Conservation (phyloP, 2,113 vertebrate genomes). For the Empidonax traillii region DNA sequence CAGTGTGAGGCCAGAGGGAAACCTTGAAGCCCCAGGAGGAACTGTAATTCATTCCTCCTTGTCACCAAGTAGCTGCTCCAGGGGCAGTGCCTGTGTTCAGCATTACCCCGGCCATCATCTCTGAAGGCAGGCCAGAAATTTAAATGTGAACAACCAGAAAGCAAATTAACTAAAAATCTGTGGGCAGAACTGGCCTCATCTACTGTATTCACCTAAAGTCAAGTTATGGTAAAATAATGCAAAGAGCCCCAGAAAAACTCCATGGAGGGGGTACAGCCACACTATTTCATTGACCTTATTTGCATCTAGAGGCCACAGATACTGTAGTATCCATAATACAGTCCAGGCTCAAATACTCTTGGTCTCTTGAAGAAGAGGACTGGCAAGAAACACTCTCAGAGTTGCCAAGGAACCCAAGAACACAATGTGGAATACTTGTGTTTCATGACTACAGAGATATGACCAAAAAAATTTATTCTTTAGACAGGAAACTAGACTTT, state of each 20-base stretch:
- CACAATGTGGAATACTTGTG: background rate
- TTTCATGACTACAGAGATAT: background rate
- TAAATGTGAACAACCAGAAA: background rate
- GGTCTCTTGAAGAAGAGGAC: background rate
- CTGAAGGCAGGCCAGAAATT: background rate
- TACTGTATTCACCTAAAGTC: background rate
- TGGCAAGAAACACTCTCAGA: background rate
- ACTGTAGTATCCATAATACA: background rate
- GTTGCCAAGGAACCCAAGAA: background rate
- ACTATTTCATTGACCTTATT: background rate
- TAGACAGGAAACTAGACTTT: background rate
- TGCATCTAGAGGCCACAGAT: background rate
- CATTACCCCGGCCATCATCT: background rate
- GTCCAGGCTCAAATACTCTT: background rate
- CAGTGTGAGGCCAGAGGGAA: background rate
- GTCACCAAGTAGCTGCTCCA: background rate
- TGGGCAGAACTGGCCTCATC: background rate
- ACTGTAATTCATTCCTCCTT: background rate
- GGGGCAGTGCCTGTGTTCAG: background rate
- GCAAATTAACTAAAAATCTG: background rate
- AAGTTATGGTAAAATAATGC: background rate
- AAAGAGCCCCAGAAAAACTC: background rate
- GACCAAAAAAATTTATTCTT: background rate
- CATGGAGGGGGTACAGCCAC: background rate
- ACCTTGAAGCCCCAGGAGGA: background rate